phyloP scores from a whole-genome alignment of 1,140 invertebrate species.

The Maconellicoccus hirsutus region DNA sequence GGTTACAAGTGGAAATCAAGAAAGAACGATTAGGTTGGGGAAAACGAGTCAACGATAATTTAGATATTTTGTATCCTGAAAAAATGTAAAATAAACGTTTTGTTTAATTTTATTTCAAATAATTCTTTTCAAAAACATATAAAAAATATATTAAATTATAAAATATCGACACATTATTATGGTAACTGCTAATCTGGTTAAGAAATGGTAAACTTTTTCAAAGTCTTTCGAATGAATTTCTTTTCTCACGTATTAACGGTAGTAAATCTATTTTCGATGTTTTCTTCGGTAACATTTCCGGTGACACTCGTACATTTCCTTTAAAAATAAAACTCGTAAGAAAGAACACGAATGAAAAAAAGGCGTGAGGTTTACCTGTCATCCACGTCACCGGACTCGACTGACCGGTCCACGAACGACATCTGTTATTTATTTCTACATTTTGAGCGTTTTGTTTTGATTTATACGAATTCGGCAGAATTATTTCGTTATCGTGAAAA shows the following conservation, averaged over 20 bases:
- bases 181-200: not conserved
- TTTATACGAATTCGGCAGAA: not conserved
- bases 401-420: constrained; percentile 2
- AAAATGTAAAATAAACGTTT: constrained; percentile 23
- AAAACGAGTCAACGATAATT: not conserved
- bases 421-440: constrained; percentile 3
- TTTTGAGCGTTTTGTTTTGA: constrained; percentile 7
- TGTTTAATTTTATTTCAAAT: not conserved
- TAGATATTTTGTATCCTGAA: constrained; percentile 22
- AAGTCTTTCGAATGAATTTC: constrained; percentile 13
- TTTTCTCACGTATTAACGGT: not conserved
- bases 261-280: constrained; percentile 9
- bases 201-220: not conserved
- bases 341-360: not conserved
- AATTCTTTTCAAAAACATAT: not conserved
- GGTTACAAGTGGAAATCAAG: constrained; percentile 57
- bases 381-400: constrained; percentile 10
- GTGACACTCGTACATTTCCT: constrained; percentile 2
- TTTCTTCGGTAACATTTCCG: constrained; percentile 18
- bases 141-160: not conserved
- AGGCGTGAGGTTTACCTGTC: not conserved
- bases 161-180: not conserved
- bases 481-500: not conserved
- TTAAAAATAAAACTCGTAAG: not conserved
- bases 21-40: constrained; percentile 53